Evolutionary conservation across 2,888 invertebrate genomes (phyloP).

Genomic region (Ormyrus thymus): DNA sequence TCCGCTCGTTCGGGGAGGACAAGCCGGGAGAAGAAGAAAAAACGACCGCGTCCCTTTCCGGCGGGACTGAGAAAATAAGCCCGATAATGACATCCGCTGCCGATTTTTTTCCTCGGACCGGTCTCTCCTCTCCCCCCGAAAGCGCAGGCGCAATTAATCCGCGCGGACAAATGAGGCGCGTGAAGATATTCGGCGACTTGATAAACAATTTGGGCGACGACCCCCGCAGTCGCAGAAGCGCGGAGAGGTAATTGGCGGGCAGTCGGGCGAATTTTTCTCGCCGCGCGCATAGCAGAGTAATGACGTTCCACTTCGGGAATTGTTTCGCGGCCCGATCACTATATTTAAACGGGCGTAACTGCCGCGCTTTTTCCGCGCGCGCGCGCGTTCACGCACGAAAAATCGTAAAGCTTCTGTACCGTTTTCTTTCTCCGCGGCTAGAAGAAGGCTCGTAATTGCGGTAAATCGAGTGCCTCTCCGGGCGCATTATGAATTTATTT

Average conservation of each 20-base stretch:
- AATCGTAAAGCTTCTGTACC: background rate
- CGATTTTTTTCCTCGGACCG: slow-evolving; percentile 4
- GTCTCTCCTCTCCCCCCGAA: too few species aligned
- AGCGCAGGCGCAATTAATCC: too few species aligned
- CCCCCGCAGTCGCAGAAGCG: too few species aligned
- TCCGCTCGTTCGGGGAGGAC: slow-evolving; percentile 26
- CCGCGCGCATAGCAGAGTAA: too few species aligned
- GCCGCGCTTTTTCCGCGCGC: background rate
- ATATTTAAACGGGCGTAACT: background rate
- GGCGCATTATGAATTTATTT: slow-evolving; percentile 58
- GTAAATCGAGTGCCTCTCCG: slow-evolving; percentile 49
- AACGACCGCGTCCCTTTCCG: slow-evolving; percentile 14
- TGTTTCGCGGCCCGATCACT: background rate
- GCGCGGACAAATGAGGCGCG: too few species aligned
- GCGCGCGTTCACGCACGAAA: too few species aligned
- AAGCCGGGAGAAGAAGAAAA: background rate
- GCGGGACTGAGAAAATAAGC: slow-evolving; percentile 44
- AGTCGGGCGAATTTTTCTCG: too few species aligned
- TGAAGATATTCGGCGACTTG: too few species aligned
- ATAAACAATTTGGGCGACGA: too few species aligned
- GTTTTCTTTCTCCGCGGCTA: slow-evolving; percentile 6
- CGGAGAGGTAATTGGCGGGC: too few species aligned
- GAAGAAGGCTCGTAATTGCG: slow-evolving; percentile 49
- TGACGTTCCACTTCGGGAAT: background rate
- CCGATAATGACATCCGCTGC: slow-evolving; percentile 40